Evolutionary conservation across 2,113 vertebrate genomes (phyloP), one percentile per base, ranked within the genome.

Genomic region (Lamprologus callipterus): DNA sequence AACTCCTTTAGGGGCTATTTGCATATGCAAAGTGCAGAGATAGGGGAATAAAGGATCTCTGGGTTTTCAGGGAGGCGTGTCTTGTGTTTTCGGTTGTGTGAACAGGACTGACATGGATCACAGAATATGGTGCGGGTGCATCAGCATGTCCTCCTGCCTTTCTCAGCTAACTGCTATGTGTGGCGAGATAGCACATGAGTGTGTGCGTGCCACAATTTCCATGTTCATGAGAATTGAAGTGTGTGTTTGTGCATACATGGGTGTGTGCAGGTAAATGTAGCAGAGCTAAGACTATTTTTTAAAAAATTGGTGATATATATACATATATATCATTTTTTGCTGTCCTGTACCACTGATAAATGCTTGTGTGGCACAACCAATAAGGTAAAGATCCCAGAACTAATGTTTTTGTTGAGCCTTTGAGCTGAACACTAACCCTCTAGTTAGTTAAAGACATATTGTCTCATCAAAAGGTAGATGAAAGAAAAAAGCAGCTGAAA

Each of bases 1-100:
- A 83, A 73, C 60, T 88, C 86, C 78, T 86, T 87, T 54, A 85
- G 80, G 87, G 47, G 21, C 5, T 84, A 89, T 93, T 93, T 92
- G 87, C 90, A 92, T 93, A 90, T 92, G 90, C 91, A 95, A 91
- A 94, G 73, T 83, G 31, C 78, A 70, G 55, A 79, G 86, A 91
- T 84, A 84, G 8, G 58, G 55, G 68, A 89, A 85, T 88, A 90
- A 92, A 92, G 86, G 89, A 70, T 91, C 65, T 87, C 16, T 35
- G 75, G 28, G 79, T 87, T 81, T 89, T 90, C 23, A 37, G 83
- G 79, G 85, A 53, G 81, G 89, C 51, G 85, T 89, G 55, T 88
- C 86, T 79, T 31, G 8, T 87, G 84, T 81, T 75, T 84, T 70
- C 51, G 23, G 54, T 58, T 84, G 83, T 57, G 75, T 40, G 86